Evolutionary conservation across 2,797 vertebrate genomes (phyloP), one percentile per base, ranked within the genome.

Genomic region (Sternotherus odoratus): DNA sequence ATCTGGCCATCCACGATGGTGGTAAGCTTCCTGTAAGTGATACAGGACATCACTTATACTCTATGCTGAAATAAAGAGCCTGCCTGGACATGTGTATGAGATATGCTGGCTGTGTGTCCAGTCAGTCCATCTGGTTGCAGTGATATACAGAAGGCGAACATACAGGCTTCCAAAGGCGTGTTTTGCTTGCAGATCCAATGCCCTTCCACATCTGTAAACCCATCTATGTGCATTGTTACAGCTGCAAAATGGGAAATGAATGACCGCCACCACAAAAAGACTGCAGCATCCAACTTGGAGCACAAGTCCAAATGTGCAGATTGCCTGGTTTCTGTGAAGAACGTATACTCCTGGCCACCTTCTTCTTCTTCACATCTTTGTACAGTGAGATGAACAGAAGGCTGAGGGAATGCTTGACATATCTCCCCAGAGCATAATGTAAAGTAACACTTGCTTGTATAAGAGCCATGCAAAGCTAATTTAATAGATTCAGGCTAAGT

Each of bases 101-200:
- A 66, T 16, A 36, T 36, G 19, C n/a, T 66, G 17, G 17, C 57
- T n/a, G 3, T 0, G 0, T 3, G 21, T 39, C 53, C 30, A 66
- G 1, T 1, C 19, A 39, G 60, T 23, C 15, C 43, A 28, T 24
- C 30, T 66, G 85, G 54, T 74, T n/a, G 28, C 48, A 3, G 6
- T 12, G 6, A 23, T 30, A 33, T 43, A 3, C 23, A 8, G 24
- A 28, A 26, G 4, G 36, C 53, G 49, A 1, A 6, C 48, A 33
- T 15, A 51, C 50, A 13, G 15, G 60, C 86, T 8, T 6, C 17
- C 1, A 39, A 57, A 51, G 30, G 11, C 1, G 15, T 1, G 3
- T 23, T 39, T 24, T 49, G 78, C 53, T 82, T 39, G 1, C 5
- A 1, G 24, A 11, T 53, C 72, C 39, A 46, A 15, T 0, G 0